Conservation (phyloP, 2,797 vertebrate species). For the Graptemys geographica region DNA sequence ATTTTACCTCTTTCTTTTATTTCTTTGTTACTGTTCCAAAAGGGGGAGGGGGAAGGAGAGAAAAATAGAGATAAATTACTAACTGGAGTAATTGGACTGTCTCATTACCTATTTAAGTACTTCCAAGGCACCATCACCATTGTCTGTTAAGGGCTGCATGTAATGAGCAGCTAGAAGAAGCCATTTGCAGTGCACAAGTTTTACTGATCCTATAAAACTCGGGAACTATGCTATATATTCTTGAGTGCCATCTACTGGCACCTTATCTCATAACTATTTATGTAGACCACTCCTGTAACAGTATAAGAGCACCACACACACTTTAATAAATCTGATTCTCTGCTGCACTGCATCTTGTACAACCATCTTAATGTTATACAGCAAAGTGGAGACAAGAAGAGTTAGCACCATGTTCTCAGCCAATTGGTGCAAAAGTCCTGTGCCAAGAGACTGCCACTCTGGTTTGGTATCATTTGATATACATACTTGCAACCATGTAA, state of each 20-base stretch:
- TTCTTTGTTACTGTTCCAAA: neutral
- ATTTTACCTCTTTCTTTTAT: conserved; percentile 19
- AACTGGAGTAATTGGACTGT: neutral
- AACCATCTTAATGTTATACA: rapidly evolving
- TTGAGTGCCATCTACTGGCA: neutral
- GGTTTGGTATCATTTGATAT: rapidly evolving
- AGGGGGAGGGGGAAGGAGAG: neutral
- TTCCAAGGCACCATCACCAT: neutral
- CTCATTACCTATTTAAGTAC: neutral
- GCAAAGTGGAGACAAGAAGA: neutral
- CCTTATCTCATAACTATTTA: neutral
- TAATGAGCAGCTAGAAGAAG: neutral
- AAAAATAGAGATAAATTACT: neutral
- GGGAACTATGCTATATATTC: neutral
- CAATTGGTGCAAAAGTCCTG: neutral
- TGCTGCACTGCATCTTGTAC: neutral
- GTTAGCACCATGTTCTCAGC: neutral
- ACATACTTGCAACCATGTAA: neutral
- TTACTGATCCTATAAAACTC: neutral
- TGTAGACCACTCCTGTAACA: neutral
- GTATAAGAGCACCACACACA: neutral
- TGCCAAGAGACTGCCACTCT: neutral
- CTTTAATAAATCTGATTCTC: neutral
- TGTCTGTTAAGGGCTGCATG: neutral
- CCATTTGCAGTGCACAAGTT: neutral